Percentiles rank a stretch among this genome's conserved stretches.
Conservation (phyloP, 2,888 invertebrate species). For the Malacosoma neustria region DNA sequence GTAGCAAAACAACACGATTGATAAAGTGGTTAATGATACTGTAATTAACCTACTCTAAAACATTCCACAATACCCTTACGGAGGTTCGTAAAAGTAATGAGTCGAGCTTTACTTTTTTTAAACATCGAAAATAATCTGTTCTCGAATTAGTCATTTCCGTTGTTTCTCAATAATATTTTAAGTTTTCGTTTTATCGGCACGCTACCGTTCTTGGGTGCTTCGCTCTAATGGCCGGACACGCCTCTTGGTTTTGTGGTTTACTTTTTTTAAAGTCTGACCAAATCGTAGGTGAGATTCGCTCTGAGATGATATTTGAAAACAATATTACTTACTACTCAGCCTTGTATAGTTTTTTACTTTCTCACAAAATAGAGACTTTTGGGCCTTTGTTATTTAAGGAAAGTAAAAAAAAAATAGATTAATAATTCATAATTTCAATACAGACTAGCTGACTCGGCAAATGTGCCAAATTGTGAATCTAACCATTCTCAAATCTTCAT, state of each 20-base stretch:
- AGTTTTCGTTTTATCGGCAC: constrained; percentile 29
- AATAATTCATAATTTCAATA: too few relatives aligned
- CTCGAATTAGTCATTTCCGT: constrained; percentile 41
- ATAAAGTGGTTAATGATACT: too few relatives aligned
- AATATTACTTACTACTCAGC: too few relatives aligned
- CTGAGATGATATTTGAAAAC: background rate
- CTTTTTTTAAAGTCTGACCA: constrained; percentile 12
- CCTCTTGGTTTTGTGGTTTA: constrained; percentile 23
- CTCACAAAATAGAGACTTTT: too few relatives aligned
- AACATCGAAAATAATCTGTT: constrained; percentile 11
- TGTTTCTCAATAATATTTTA: constrained; percentile 30
- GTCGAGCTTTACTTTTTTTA: background rate
- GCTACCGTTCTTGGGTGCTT: constrained; percentile 31
- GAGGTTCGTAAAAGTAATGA: background rate
- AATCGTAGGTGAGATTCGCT: background rate
- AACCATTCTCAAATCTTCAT: too few relatives aligned
- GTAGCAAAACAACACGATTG: too few relatives aligned
- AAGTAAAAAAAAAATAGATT: too few relatives aligned
- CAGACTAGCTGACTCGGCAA: too few relatives aligned
- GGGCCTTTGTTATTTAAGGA: too few relatives aligned
- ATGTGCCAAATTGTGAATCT: too few relatives aligned
- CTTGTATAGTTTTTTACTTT: too few relatives aligned
- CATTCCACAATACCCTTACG: background rate
- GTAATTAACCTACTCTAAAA: background rate
- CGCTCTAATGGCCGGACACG: constrained; percentile 39